These are phyloP conservation scores for Coreius guichenoti DNA, from an alignment of 2,797 vertebrate species.

Conservation along the genomic window DNA sequence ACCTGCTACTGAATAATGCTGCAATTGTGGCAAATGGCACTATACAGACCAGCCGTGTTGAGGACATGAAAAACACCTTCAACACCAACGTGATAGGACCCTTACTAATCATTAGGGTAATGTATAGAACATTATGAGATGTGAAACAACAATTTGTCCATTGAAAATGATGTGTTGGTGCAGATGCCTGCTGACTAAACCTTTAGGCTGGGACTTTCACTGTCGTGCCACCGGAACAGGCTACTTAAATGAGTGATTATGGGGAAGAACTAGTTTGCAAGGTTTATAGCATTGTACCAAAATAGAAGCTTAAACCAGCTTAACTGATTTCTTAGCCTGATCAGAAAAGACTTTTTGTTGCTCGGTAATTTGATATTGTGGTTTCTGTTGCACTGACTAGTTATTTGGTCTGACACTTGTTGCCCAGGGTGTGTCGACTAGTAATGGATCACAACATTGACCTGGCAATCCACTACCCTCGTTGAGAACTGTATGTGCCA, in stretches of 20 bases:
- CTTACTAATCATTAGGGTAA: conserved; percentile 64
- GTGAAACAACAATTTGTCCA: not conserved
- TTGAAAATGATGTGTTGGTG: not conserved
- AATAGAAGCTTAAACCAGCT: not conserved
- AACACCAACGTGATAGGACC: conserved; percentile 52
- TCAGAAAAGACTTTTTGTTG: too few species aligned
- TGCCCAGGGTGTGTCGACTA: not conserved
- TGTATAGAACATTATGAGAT: not conserved
- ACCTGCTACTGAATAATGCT: conserved; percentile 73
- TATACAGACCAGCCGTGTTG: conserved; percentile 48
- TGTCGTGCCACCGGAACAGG: too few species aligned
- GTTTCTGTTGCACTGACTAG: too few species aligned
- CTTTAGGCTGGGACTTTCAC: not conserved
- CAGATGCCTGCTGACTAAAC: not conserved
- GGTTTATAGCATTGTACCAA: not conserved
- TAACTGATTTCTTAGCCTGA: not conserved
- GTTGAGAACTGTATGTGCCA: not conserved
- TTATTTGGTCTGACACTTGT: not conserved
- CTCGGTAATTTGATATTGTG: not conserved
- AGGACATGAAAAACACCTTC: conserved; percentile 65
- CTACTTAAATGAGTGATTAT: not conserved
- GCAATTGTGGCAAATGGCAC: conserved; percentile 41
- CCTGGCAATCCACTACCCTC: not conserved
- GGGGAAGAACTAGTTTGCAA: not conserved
- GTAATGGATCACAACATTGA: not conserved